Base-by-base conservation (phyloP, 2,888 invertebrate genomes). In the Limnephilus marmoratus region DNA sequence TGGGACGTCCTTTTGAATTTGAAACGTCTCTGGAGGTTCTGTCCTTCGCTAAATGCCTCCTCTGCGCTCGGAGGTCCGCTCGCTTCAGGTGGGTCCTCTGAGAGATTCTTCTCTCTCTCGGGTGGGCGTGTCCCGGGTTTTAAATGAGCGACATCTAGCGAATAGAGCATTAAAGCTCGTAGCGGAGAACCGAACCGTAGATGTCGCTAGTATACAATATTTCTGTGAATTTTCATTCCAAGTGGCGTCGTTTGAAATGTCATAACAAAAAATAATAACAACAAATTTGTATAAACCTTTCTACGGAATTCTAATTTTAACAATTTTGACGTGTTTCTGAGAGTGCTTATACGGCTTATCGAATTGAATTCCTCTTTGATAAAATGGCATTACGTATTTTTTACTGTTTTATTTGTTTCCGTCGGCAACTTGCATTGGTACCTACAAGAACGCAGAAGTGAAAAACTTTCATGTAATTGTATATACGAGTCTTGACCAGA, bases 41-140 rank as follows among this genome's bases (percentile, higher is more conserved):
- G 90, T 90, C 90, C 83, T 85, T 87, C 83, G 88, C 90, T 90
- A 92, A 89, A 92, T 86, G 92, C 91, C 82, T 83, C 89, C 87
- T 68, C 81, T 85, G 53, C 82, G 90, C 93, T 31, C 90, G 81
- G 85, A 81, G 93, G 92, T 90, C 92, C 80, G 89, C 90, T 92
- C 92, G 87, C 92, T 93, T 93, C 93, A 92, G 93, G 93, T 90
- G 92, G 92, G 93, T 90, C 93, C 93, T 93, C 68, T 53, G 93
- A 93, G 93, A 91, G 87, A 41, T 53, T 53, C 81, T 90, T 91
- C 92, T 92, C 93, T 93, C 90, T 93, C 93, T 53, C 90, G 81
- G 90, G 91, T 92, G 92, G 93, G 93, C 93, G 93, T 93, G 93
- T 83, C 93, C 81, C 85, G 24, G 29, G 3, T 53, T n/a, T 80